Evolutionary conservation across 2,888 invertebrate genomes (phyloP).

Genomic region (Sphinx pinastri): DNA sequence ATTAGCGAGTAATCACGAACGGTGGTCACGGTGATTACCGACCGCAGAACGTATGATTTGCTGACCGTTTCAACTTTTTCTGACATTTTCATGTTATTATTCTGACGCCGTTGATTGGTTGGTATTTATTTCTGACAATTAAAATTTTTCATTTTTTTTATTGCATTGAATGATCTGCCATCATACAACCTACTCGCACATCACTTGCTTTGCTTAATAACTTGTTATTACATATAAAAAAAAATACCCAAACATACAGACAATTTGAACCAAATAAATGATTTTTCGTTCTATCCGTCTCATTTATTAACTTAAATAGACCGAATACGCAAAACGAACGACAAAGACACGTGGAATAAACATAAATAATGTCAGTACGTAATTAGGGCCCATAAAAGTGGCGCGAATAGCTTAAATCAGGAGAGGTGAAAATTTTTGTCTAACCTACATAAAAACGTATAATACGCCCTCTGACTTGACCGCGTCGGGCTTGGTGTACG

Average conservation of each 20-base stretch:
- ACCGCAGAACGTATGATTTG: background rate
- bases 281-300: background rate
- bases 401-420: slow-evolving; percentile 46
- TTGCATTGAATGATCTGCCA: too few relatives aligned
- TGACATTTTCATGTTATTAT: background rate
- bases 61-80: background rate
- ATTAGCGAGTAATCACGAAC: slow-evolving; percentile 8
- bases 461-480: slow-evolving; percentile 25
- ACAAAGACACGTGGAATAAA: slow-evolving; percentile 29
- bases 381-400: slow-evolving; percentile 55
- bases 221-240: too few relatives aligned
- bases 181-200: too few relatives aligned
- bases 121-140: background rate
- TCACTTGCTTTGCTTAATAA: too few relatives aligned
- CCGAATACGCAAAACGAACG: slow-evolving; percentile 20
- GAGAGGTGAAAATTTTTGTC: slow-evolving; percentile 59
- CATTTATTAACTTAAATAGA: slow-evolving; percentile 25
- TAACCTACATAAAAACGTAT: slow-evolving; percentile 63
- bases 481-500: slow-evolving; percentile 9
- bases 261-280: too few relatives aligned
- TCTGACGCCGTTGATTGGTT: background rate
- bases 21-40: slow-evolving; percentile 4
- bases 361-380: slow-evolving; percentile 43
- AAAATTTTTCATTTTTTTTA: too few relatives aligned
- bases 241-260: too few relatives aligned